These are phyloP conservation scores for Itoplectis maculator DNA, from an alignment of 2,888 invertebrate genomes.

Conservation along the genomic window DNA sequence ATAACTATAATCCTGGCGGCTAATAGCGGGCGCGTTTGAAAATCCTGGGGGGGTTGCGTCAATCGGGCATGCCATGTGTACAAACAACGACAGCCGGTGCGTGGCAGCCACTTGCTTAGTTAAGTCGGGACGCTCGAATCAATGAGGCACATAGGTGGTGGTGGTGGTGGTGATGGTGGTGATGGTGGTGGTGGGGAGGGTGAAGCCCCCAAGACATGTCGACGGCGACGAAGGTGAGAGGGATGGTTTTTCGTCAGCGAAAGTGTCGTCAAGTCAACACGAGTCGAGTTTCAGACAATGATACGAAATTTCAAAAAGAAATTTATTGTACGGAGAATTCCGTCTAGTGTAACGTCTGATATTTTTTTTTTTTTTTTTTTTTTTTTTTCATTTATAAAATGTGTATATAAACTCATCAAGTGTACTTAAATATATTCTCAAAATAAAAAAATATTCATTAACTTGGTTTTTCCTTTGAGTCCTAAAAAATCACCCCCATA, in stretches of 20 bases:
- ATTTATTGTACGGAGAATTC: no score
- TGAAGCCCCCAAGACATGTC: conserved; percentile 1
- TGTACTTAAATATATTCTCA: no score
- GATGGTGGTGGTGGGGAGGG: no score
- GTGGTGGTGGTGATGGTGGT: no score
- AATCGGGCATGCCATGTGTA: conserved; percentile 80
- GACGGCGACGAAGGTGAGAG: not conserved
- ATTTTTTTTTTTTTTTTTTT: no score
- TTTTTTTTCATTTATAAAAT: no score
- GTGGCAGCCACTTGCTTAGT: conserved; percentile 75
- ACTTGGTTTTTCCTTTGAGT: no score
- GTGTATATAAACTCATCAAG: no score
- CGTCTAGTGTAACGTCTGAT: no score
- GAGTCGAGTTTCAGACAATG: conserved; percentile 32
- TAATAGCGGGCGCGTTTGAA: conserved; percentile 50
- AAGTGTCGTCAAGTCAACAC: conserved; percentile 46
- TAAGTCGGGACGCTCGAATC: conserved; percentile 68
- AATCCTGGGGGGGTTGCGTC: conserved; percentile 49
- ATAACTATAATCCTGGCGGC: conserved; percentile 45
- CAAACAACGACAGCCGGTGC: conserved; percentile 83
- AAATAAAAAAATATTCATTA: no score
- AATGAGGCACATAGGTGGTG: conserved; percentile 49
- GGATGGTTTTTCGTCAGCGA: conserved; percentile 9
- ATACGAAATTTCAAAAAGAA: conserved; percentile 26
- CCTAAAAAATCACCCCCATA: no score